Conservation (phyloP, 2,888 invertebrate species). For the Eustalomyia histrio region DNA sequence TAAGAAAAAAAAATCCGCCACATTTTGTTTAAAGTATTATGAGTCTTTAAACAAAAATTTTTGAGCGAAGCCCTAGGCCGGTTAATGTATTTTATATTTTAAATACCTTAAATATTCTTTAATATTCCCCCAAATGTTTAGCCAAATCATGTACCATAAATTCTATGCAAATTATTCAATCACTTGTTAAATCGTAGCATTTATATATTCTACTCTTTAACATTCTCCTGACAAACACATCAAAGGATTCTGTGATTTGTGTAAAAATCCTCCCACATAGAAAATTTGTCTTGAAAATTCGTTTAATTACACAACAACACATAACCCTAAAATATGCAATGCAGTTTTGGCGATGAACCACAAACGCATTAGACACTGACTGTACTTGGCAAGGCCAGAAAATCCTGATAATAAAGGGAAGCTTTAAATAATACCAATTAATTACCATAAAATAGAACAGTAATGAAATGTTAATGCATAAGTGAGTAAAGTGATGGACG, state of each 20-base stretch:
- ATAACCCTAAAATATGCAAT: conserved; percentile 58
- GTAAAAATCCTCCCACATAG: background rate
- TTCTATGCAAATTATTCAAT: background rate
- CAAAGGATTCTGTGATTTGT: background rate
- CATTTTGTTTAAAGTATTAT: too few relatives aligned
- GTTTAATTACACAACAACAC: conserved; percentile 55
- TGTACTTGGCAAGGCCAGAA: conserved; percentile 9
- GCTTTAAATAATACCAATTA: conserved; percentile 61
- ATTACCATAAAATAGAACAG: conserved; percentile 54
- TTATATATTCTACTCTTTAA: background rate
- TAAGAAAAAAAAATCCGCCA: too few relatives aligned
- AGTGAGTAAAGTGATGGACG: background rate
- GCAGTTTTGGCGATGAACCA: conserved; percentile 47
- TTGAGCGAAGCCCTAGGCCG: too few relatives aligned
- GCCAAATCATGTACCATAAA: too few relatives aligned
- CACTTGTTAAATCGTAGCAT: background rate
- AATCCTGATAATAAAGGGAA: conserved; percentile 20
- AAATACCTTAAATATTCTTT: too few relatives aligned
- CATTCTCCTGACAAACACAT: background rate
- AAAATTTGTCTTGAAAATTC: conserved; percentile 29
- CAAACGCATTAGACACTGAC: conserved; percentile 55
- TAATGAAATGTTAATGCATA: conserved; percentile 50
- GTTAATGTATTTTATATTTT: too few relatives aligned
- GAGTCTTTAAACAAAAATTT: too few relatives aligned
- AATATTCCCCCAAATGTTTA: too few relatives aligned